Base-by-base conservation (phyloP, 2,113 vertebrate species). In the Puntigrus tetrazona region DNA sequence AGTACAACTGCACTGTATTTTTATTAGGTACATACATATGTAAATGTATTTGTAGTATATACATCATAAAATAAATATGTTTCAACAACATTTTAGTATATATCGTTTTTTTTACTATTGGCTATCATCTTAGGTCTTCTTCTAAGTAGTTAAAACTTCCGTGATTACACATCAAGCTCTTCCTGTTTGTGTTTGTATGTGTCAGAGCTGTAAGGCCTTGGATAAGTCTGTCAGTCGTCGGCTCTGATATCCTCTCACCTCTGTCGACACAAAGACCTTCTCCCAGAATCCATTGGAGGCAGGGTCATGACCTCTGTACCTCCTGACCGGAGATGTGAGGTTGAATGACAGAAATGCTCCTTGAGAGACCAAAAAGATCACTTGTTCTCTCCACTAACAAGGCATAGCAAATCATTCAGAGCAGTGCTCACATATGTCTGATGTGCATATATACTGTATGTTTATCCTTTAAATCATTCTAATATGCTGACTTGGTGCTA, bases 111-210 rank as follows among this genome's bases (percentile, higher is more conserved):
- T 41, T 41, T 2, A 9, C 41, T 41, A 36, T n/a, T 18, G 16
- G 50, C 45, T n/a, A 31, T 22, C 41, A 74, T 79, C 27, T 73
- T 75, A 47, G 41, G 50, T 61, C 75, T 11, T 25, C 34, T 57
- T 75, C 22, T 34, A 36, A 61, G 13, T 22, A 38, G 74, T n/a
- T 27, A 3, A 9, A 84, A 70, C 14, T 65, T 29, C 25, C 74
- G 31, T 29, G 31, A 78, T 38, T 78, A 82, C 34, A 52, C 65
- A 83, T 78, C 65, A 78, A 65, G 70, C 73, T 74, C 25, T 83
- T 87, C 83, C 83, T 85, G 86, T 65, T 45, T 74, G 41, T 67
- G 76, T 83, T 81, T 85, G 79, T 31, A 34, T 50, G 72, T 73
- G 86, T 84, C 86, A 84, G 72, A 69, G 22, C 27, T 47, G 9